Base-by-base conservation (phyloP, 2,797 vertebrate species). In the Anas georgica region DNA sequence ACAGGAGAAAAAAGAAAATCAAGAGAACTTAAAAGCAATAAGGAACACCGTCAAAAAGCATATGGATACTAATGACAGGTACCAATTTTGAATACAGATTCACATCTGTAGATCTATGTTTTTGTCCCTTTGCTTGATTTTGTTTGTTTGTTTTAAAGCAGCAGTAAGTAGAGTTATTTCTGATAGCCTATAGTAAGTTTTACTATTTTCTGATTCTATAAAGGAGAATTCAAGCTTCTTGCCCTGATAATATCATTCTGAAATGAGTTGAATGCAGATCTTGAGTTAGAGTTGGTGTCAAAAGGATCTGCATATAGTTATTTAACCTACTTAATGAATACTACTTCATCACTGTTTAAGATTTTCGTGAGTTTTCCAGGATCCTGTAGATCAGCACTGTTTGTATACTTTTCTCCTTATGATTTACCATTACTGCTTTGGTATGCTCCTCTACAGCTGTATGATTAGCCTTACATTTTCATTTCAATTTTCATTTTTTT, bases 1-100 rank as follows among this genome's bases (percentile, higher is more conserved):
- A 85, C 98, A 98, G 87, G 99, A 99, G 94, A 99, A 99, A 96
- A 99, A 98, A 59, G 98, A 98, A 88, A 98, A 98, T 67, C 98
- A 99, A 92, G 98, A 99, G 39, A 97, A 81, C 10, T 95, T 99
- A 28, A 99, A 98, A 96, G 50, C 91, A 2, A 94, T 99, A 62
- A 99, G 97, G 96, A 95, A 67, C 77, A 98, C 98, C 75, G 97
- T 95, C 6, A 99, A 98, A 78, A 98, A 97, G 46, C 91, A 98
- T 81, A 54, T 76, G 10, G 98, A 98, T 72, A 88, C 97, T 14
- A 97, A 96, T 8, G 97, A 97, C 10, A 96, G 98, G 98, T 98
- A 78, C 17, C 66, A 28, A 28, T 48, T 73, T 83, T 78, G n/a
- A 63, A 77, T 60, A 13, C 4, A 8, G 26, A 75, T 25, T 35